These are phyloP conservation scores for Cryptomyrus ogoouensis DNA, from an alignment of 2,113 vertebrate genomes.

Conservation along the genomic window DNA sequence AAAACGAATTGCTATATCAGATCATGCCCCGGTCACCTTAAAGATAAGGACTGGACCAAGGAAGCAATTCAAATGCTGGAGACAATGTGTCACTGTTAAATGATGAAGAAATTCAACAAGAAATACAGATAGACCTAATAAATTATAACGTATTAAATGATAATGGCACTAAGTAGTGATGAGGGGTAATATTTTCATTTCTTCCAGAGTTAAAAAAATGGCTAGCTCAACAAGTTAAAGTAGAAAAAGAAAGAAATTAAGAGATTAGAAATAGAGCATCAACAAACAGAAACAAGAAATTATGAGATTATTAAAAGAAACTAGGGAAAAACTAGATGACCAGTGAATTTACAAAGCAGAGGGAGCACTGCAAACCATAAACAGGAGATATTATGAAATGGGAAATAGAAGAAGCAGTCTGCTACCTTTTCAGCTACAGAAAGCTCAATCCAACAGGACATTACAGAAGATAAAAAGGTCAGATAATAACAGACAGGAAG, in stretches of 20 bases:
- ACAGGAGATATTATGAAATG: neutral
- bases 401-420: neutral
- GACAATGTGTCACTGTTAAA: too few species aligned
- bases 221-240: neutral
- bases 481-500: neutral
- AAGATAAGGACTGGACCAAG: too few species aligned
- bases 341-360: neutral
- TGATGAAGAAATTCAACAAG: too few species aligned
- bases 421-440: neutral
- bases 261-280: neutral
- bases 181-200: neutral
- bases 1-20: too few species aligned
- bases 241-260: neutral
- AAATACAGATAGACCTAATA: too few species aligned
- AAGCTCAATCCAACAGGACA: neutral
- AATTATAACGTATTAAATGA: too few species aligned
- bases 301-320: neutral
- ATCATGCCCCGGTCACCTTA: too few species aligned
- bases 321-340: neutral
- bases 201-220: neutral
- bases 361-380: neutral
- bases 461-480: neutral
- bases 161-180: neutral
- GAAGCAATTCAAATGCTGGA: too few species aligned
- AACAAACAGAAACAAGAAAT: neutral